These are phyloP conservation scores for Falco punctatus DNA, from an alignment of 2,113 vertebrate species.

Conservation along the genomic window DNA sequence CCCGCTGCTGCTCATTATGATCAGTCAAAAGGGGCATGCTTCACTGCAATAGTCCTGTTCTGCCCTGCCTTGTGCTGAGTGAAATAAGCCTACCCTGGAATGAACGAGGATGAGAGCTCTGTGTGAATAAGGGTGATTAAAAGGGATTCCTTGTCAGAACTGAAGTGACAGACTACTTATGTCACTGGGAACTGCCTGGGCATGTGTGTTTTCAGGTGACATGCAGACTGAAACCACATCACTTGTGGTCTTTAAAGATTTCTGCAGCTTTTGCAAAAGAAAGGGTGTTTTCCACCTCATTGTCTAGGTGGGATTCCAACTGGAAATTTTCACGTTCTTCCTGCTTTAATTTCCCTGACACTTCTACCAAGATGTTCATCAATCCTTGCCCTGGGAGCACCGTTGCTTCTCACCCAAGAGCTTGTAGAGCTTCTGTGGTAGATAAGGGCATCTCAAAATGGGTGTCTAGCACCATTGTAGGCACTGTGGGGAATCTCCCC, in stretches of 20 bases:
- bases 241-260: background rate
- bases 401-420: background rate
- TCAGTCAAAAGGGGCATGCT: background rate
- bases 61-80: background rate
- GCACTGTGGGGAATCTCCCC: background rate
- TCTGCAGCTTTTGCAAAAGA: background rate
- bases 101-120: background rate
- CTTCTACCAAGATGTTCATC: background rate
- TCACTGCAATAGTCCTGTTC: background rate
- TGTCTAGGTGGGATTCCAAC: background rate
- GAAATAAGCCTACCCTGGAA: background rate
- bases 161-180: background rate
- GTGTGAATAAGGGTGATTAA: background rate
- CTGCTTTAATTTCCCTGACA: background rate
- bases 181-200: background rate
- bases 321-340: background rate
- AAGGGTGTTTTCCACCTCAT: background rate
- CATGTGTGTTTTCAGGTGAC: background rate
- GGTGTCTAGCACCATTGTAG: background rate
- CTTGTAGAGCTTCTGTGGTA: background rate
- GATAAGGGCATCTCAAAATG: background rate
- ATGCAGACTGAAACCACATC: background rate
- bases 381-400: background rate
- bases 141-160: background rate
- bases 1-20: background rate